Conservation (phyloP, 1,140 invertebrate genomes). For the Aphaenogaster ashmeadi region DNA sequence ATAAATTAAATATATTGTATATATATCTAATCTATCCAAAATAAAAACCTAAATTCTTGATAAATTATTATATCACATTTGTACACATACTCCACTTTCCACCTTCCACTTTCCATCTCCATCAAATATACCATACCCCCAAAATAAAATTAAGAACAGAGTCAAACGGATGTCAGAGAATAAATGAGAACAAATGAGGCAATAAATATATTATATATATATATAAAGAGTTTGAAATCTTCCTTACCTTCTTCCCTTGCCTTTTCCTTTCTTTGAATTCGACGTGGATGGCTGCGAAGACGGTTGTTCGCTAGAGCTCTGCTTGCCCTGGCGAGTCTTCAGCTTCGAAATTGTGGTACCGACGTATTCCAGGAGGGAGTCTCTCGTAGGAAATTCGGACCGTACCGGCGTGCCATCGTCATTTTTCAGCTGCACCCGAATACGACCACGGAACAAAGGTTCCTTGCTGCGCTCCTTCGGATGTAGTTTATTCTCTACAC, state of each 20-base stretch:
- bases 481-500: conserved; percentile 98
- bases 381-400: conserved; percentile 92
- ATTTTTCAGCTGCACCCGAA: conserved; percentile 97
- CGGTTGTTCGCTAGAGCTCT: conserved; percentile 82
- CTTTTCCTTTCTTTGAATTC: conserved; percentile 85
- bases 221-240: background rate
- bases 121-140: no score
- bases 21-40: background rate
- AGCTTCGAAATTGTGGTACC: conserved; percentile 97
- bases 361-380: conserved; percentile 92
- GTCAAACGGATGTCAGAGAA: no score
- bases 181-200: no score
- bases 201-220: background rate
- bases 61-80: background rate
- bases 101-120: no score
- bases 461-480: conserved; percentile 97
- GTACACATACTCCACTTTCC: no score
- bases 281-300: conserved; percentile 79
- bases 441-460: conserved; percentile 93
- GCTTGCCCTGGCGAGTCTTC: conserved; percentile 91
- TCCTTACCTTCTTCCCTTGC: conserved; percentile 84
- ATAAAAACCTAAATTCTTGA: background rate
- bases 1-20: conserved; percentile 25
- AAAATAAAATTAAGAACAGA: no score
- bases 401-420: conserved; percentile 95